Percentiles rank a stretch among this genome's conserved stretches.
phyloP scores from a whole-genome alignment of 2,797 vertebrate genomes.

The Microchirus variegatus region DNA sequence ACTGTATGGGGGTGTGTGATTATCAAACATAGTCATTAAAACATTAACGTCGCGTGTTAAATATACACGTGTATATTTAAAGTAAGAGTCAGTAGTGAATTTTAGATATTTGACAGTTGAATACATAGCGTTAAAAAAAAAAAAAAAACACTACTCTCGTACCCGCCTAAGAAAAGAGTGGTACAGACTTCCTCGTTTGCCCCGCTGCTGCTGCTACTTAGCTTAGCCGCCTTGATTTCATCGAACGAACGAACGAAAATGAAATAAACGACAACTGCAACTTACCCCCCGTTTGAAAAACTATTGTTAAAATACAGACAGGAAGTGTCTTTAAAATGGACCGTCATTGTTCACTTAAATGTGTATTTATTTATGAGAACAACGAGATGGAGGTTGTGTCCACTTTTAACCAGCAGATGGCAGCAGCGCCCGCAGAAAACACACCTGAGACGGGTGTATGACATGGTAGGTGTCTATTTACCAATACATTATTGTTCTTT shows the following conservation, averaged over 20 bases:
- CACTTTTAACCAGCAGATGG: slow-evolving; percentile 48
- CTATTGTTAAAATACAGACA: background rate
- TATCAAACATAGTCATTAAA: background rate
- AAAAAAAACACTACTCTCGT: background rate
- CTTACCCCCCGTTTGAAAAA: background rate
- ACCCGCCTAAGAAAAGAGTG: slow-evolving; percentile 36
- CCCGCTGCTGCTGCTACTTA: too few species aligned
- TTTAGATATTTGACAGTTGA: accelerated
- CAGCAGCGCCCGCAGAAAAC: slow-evolving; percentile 38
- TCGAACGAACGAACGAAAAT: background rate
- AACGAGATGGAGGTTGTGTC: background rate
- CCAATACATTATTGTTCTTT: too few species aligned
- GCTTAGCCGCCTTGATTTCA: slow-evolving; percentile 21
- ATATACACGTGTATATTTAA: accelerated
- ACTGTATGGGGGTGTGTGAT: slow-evolving; percentile 25
- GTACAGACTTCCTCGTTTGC: slow-evolving; percentile 43
- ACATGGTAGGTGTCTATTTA: background rate
- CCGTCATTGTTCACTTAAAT: background rate
- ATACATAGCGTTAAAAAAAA: background rate
- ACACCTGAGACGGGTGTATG: background rate
- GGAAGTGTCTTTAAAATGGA: background rate
- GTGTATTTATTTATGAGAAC: background rate
- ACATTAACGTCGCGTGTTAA: accelerated
- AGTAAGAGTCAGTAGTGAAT: accelerated
- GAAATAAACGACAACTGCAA: background rate